Percentiles rank a stretch among this genome's conserved stretches.
These are phyloP conservation scores for Lutjanus argentimaculatus DNA, from an alignment of 2,797 vertebrate genomes.

Conservation along the genomic window DNA sequence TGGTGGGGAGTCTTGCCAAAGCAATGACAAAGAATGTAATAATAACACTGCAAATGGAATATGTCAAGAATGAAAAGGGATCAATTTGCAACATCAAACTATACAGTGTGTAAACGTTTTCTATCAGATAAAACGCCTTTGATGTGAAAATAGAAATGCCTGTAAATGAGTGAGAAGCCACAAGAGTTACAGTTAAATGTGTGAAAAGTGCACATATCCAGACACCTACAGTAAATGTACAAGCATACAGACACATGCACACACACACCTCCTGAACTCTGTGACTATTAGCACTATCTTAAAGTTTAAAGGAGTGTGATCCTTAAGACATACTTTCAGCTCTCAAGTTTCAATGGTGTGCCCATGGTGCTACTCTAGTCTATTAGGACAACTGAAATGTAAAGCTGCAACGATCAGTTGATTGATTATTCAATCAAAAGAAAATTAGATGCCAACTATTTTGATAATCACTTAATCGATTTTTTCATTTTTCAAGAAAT, in stretches of 20 bases:
- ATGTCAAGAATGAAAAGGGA: constrained; percentile 25
- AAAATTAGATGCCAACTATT: too few relatives aligned
- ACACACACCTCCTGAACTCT: constrained; percentile 42
- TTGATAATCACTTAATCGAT: too few relatives aligned
- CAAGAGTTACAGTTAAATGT: constrained; percentile 54
- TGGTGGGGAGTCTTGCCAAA: constrained; percentile 45
- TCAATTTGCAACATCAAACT: constrained; percentile 26
- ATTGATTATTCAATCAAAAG: too few relatives aligned
- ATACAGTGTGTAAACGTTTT: constrained; percentile 20
- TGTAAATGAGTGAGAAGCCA: constrained; percentile 34
- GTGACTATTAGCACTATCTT: constrained; percentile 39
- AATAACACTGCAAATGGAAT: constrained; percentile 47
- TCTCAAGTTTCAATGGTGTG: constrained; percentile 13
- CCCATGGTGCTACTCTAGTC: neutral
- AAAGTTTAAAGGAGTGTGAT: constrained; percentile 52
- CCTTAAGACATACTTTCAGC: constrained; percentile 4
- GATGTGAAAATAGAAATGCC: constrained; percentile 54
- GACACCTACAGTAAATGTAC: constrained; percentile 19
- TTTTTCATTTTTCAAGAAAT: too few relatives aligned
- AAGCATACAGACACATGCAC: constrained; percentile 9
- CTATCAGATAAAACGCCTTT: constrained; percentile 46
- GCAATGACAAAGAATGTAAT: constrained; percentile 52
- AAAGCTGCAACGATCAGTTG: too few relatives aligned
- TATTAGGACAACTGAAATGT: neutral
- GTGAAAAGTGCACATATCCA: constrained; percentile 47